Evolutionary conservation across 37 sponge, comb jelly and placozoan species (phyloP).

Genomic region (Ianthella basta): DNA sequence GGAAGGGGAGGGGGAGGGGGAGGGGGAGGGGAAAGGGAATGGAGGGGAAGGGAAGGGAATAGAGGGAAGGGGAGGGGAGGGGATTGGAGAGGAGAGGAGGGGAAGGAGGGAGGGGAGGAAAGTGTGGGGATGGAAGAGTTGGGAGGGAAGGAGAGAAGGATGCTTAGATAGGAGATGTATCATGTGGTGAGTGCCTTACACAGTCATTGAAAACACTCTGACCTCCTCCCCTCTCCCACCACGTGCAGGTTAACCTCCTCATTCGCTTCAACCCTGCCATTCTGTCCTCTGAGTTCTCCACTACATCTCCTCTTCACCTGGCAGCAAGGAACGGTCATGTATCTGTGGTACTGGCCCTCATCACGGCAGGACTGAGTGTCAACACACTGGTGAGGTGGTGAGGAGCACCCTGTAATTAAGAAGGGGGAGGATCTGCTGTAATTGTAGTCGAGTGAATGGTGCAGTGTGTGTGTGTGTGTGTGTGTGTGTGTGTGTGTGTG

Average conservation of each 20-base stretch:
- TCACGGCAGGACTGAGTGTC: slow-evolving; percentile 66
- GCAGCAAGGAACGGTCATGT: slow-evolving; percentile 87
- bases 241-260: slow-evolving; percentile 48
- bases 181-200: neutral
- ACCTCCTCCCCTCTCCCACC: slow-evolving; percentile 29
- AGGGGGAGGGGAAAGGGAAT: neutral
- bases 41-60: neutral
- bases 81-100: too few relatives aligned
- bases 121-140: too few relatives aligned
- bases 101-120: too few relatives aligned
- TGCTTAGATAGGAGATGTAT: too few relatives aligned
- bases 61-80: too few relatives aligned
- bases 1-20: too few relatives aligned
- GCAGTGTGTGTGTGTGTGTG: neutral
- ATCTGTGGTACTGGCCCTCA: slow-evolving; percentile 64
- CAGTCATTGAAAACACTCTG: too few relatives aligned
- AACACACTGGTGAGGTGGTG: slow-evolving; percentile 64
- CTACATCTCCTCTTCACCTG: slow-evolving; percentile 71
- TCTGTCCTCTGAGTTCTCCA: neutral
- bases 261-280: slow-evolving; percentile 23
- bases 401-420: neutral
- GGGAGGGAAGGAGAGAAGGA: too few relatives aligned
- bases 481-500: neutral
- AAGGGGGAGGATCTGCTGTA: neutral
- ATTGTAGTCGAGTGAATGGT: neutral